Base-by-base conservation (phyloP, 1,140 invertebrate species). In the Planococcus citri region DNA sequence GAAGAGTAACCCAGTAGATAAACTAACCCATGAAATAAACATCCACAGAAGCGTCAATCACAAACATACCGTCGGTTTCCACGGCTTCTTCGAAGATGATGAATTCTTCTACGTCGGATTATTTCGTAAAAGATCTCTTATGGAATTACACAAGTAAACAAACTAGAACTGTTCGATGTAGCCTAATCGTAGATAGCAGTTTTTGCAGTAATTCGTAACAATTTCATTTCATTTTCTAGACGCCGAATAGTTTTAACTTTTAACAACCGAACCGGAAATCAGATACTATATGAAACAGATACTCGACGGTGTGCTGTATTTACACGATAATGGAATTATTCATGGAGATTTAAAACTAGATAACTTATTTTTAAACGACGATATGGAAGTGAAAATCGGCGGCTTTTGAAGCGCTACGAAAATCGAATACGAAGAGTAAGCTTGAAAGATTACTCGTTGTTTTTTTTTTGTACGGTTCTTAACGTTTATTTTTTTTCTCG, bases 101-200 rank as follows among this genome's bases (percentile, higher is more conserved):
- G 81, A 89, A 68, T 95, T 97, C 82, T 91, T 99, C 70, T 99
- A 98, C 78, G 96, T 99, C 27, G 97, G 99, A 80, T 79, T 99
- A 24, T 99, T 97, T 80, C 87, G 91, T 70, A 89, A 91, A 81
- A 83, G 95, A 79, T 91, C 88, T 0, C 90, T 91, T 88, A 91
- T 91, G 89, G 89, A 91, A 77, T 76, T 92, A n/a, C 88, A 91
- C 75, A 97, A 96, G 78, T 76, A 71, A 74, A 73, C 70, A 37
- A 22, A 70, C 25, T 29, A 0, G 37, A 61, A n/a, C n/a, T 22
- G 27, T 27, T 24, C 17, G 14, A 6, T 9, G 6, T 6, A 6
- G n/a, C 4, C 4, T 60, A 60, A 9, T 60, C n/a, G n/a, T 24
- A n/a, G 14, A 8, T 8, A 37, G 14, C 6, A 14, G 14, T n/a